phyloP scores from a whole-genome alignment of 2,888 invertebrate species.

The Eupithecia inturbata region DNA sequence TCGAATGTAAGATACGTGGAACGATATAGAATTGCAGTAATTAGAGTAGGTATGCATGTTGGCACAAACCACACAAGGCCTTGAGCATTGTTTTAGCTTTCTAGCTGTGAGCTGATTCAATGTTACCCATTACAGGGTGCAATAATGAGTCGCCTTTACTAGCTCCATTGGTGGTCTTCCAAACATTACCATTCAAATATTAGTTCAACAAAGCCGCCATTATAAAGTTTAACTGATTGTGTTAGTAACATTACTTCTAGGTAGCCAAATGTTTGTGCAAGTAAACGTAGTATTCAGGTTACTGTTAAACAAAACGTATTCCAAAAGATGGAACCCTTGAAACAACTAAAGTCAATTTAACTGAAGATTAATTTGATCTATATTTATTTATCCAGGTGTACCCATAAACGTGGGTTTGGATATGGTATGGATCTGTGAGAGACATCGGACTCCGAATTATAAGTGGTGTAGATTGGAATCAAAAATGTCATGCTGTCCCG shows the following conservation, averaged over 20 bases:
- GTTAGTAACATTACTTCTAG: not conserved
- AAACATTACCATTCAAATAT: not conserved
- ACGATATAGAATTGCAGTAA: slow-evolving; percentile 30
- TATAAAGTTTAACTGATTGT: slow-evolving; percentile 5
- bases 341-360: slow-evolving; percentile 33
- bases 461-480: too few relatives aligned
- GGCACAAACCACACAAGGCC: slow-evolving; percentile 51
- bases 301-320: slow-evolving; percentile 31
- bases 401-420: not conserved
- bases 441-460: not conserved
- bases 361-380: slow-evolving; percentile 22
- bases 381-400: slow-evolving; percentile 6
- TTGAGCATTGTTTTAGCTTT: slow-evolving; percentile 42
- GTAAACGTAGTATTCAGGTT: slow-evolving; percentile 19
- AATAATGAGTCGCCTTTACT: slow-evolving; percentile 17
- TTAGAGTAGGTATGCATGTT: slow-evolving; percentile 30
- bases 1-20: not conserved
- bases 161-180: slow-evolving; percentile 16
- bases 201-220: slow-evolving; percentile 11
- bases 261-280: slow-evolving; percentile 16
- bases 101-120: slow-evolving; percentile 11
- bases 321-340: slow-evolving; percentile 21
- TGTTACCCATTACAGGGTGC: slow-evolving; percentile 4
- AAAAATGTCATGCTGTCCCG: too few relatives aligned
- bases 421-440: not conserved